Conservation (phyloP, 2,888 invertebrate species). For the Hermodice carunculata region DNA sequence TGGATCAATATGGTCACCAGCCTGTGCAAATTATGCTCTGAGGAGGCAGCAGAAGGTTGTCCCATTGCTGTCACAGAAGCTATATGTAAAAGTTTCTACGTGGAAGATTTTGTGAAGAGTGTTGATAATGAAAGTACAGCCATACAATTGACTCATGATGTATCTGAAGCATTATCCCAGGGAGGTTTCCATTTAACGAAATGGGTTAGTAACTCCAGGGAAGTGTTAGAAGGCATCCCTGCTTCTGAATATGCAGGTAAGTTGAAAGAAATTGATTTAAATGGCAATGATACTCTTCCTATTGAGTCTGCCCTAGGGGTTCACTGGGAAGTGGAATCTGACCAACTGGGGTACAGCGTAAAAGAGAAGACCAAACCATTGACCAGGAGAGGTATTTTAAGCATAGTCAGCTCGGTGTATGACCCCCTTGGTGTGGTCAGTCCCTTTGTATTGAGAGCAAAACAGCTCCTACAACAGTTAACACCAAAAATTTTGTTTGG, state of each 20-base stretch:
- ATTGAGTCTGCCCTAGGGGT: no score
- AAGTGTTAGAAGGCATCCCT: no score
- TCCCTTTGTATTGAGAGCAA: neutral
- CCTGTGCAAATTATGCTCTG: conserved; percentile 1
- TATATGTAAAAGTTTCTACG: neutral
- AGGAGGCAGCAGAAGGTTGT: neutral
- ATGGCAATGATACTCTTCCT: no score
- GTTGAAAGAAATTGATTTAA: no score
- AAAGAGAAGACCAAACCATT: neutral
- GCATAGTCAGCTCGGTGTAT: neutral
- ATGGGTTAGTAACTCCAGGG: no score
- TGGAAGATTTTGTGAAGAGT: no score
- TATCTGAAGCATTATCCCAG: no score
- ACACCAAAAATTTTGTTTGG: neutral
- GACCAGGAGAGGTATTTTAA: neutral
- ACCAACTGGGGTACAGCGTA: neutral
- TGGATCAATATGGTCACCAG: neutral
- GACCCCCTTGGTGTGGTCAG: conserved; percentile 5
- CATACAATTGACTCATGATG: no score
- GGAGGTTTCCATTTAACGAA: no score
- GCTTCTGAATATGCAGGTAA: no score
- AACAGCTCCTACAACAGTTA: conserved; percentile 1
- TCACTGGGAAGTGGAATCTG: neutral
- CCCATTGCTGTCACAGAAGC: neutral
- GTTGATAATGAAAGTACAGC: no score